A percentile compares a stretch with the other conserved stretches of the same genome.
phyloP scores from a whole-genome alignment of 1,140 invertebrate species.

The Lepidurus arcticus region DNA sequence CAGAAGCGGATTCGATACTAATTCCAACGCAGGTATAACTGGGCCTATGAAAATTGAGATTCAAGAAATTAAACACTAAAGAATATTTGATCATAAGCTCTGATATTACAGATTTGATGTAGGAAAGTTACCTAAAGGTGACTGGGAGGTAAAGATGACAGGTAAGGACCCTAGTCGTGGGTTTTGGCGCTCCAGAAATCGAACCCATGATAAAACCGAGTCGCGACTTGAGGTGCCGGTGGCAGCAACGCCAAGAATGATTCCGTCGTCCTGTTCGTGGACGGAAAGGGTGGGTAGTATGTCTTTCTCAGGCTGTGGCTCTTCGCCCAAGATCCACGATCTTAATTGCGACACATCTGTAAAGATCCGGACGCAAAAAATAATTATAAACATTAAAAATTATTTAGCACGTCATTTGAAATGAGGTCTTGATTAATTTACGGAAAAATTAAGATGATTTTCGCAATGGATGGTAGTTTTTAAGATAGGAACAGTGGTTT shows the following conservation, averaged over 20 bases:
- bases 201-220: constrained; percentile 86
- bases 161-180: constrained; percentile 64
- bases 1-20: background rate
- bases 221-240: constrained; percentile 85
- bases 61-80: background rate
- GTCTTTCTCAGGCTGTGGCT: constrained; percentile 29
- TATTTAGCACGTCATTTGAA: background rate
- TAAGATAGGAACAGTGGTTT: background rate
- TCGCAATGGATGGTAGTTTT: too few relatives aligned
- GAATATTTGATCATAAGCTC: background rate
- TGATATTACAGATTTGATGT: background rate
- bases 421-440: background rate
- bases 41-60: background rate
- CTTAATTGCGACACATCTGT: constrained; percentile 44
- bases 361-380: constrained; percentile 35
- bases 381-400: constrained; percentile 27
- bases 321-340: constrained; percentile 40
- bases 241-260: constrained; percentile 61
- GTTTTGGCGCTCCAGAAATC: constrained; percentile 73
- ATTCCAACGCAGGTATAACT: background rate
- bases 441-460: too few relatives aligned
- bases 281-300: constrained; percentile 52
- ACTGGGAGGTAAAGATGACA: constrained; percentile 66
- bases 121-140: constrained; percentile 42
- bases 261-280: constrained; percentile 87